phyloP scores from a whole-genome alignment of 2,113 vertebrate genomes.

The Plecotus auritus region DNA sequence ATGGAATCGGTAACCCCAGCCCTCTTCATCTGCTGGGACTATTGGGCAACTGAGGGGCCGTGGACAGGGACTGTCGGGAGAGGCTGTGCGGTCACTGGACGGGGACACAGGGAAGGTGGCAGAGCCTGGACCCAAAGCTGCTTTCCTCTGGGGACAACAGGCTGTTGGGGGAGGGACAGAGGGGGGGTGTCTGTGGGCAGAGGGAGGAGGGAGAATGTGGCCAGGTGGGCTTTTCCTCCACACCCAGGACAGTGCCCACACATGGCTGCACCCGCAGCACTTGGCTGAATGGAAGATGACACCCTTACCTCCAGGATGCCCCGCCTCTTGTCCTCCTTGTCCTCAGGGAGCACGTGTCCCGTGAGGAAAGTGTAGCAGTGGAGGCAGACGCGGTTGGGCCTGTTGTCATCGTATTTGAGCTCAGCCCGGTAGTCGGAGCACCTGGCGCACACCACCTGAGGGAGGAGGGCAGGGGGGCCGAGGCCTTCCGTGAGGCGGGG shows the following conservation, averaged over 20 bases:
- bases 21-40: background rate
- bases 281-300: fast-evolving
- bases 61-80: background rate
- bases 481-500: background rate
- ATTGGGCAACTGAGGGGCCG: fast-evolving
- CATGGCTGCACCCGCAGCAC: fast-evolving
- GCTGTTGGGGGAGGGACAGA: fast-evolving
- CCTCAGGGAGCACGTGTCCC: conserved; percentile 37
- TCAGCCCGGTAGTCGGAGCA: conserved; percentile 80
- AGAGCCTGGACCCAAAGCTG: background rate
- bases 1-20: background rate
- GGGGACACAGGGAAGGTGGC: background rate
- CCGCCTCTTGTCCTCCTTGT: conserved; percentile 70
- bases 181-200: background rate
- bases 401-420: conserved; percentile 77
- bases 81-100: fast-evolving
- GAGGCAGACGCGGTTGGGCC: conserved; percentile 78
- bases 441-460: conserved; percentile 83
- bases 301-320: conserved; percentile 82
- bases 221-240: background rate
- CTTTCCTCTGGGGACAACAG: background rate
- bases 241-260: background rate
- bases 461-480: background rate
- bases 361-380: conserved; percentile 79
- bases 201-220: fast-evolving